Base-by-base conservation (phyloP, 2,888 invertebrate species). In the Pteria penguin region DNA sequence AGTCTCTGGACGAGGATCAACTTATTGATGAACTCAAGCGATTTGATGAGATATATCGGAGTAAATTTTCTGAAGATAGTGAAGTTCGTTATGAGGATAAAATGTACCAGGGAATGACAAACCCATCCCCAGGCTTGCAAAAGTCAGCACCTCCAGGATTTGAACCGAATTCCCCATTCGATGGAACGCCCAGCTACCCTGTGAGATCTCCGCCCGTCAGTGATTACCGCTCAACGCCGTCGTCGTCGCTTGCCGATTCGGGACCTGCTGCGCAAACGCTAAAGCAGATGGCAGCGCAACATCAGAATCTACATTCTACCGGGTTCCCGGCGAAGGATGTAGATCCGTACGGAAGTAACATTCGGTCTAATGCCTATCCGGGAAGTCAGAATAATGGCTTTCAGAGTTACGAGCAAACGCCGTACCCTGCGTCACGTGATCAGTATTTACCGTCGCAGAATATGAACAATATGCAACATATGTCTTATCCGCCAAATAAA, bases 251-350 rank as follows among this genome's bases (percentile, higher is more conserved):
- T 14, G 72, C 69, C 3, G 55, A 63, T 22, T 87, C 90, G 14
- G 97, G 97, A 76, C 96, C 97, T 29, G 98, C 98, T 0, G 97
- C 98, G 65, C 97, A 98, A 93, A 98, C 97, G 0, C 93, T 98
- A 69, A 98, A 98, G 91, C 97, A 98, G 89, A 97, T 98, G 97
- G 98, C 98, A 54, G 97, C 98, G 91, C 98, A 98, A 92, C 98
- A 98, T 93, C 97, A 97, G 93, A 97, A 96, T 92, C 88, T 90
- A 78, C 81, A 83, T 58, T 76, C 78, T 1, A 72, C 72, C 14
- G 68, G 69, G 4, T 75, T 72, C 27, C 82, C 82, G 29, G 80
- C 82, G 45, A 87, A 81, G 55, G 82, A 82, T 26, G 32, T 55
- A 32, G 81, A 83, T 33, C 83, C 82, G 18, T 84, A 82, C 65